Evolutionary conservation across 2,888 invertebrate species (phyloP), one percentile per base, ranked within the genome.

Genomic region (Volucella inanis): DNA sequence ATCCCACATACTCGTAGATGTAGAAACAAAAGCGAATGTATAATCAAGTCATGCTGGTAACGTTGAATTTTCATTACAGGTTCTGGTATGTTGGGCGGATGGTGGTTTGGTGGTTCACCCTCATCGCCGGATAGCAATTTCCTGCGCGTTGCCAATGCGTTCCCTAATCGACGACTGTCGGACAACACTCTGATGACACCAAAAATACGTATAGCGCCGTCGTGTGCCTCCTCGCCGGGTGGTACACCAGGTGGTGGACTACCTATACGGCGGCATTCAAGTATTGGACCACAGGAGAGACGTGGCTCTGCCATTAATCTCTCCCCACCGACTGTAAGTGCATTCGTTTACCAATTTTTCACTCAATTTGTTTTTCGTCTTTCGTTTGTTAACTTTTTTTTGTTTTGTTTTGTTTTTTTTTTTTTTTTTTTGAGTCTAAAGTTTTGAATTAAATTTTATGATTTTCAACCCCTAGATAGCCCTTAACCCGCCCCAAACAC

Each of bases 131-230:
- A 96, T 90, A 95, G 95, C 91, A 97, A 97, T 92, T 97, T 97
- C 93, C 93, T 98, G 90, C 95, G 97, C 76, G 98, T 98, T 43
- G 95, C 95, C 82, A 95, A 93, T 90, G 95, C 96, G 87, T 96
- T 97, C 91, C 96, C 97, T 67, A 97, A 95, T 90, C 95, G 98
- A 70, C 95, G 98, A 67, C 94, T 98, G 72, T 98, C 97, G 31
- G 98, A 98, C 92, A 98, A 98, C 91, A 97, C 97, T 61, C 93
- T 98, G 90, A 97, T 97, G 96, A 96, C 96, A 87, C 97, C 97
- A 47, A 97, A 97, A 92, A 97, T 97, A 88, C 95, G 96, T 68
- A 95, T 98, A 82, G 97, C 97, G 0, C 97, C 97, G 10, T 97
- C 97, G 14, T 97, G 97, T 91, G 96, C 97, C 11, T 97, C 97